Evolutionary conservation across 2,888 invertebrate species (phyloP), one percentile per base, ranked within the genome.

Genomic region (Papilio demoleus): DNA sequence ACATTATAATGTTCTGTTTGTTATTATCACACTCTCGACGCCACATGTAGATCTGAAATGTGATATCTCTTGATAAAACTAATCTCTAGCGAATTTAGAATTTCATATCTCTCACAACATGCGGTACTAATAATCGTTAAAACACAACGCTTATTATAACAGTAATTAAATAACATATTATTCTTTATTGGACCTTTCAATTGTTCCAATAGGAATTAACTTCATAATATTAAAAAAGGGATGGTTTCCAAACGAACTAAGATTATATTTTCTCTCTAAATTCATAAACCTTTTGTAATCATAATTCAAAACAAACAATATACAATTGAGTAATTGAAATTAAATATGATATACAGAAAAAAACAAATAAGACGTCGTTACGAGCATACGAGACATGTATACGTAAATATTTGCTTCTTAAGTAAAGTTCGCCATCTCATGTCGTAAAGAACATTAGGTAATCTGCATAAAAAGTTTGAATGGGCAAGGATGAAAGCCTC

Each of bases 391-490:
- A 47, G 65, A 70, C 45, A 60, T 61, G 82, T 12, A 59, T 38
- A 69, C 73, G 76, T 77, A 88, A 88, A 89, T 89, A 88, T 88
- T 88, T 87, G 86, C 87, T 85, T 83, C 81, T 79, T 89, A 88
- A 90, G 90, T 90, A 86, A 88, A 89, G 84, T 89, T 86, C 81
- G 85, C 88, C 90, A 87, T 91, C 86, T 88, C 85, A 86, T 88
- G 88, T 89, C 89, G 83, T 89, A 88, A 88, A 89, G 86, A 86
- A 88, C 88, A 88, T 89, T 88, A 88, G 84, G 84, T 86, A 88
- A 91, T 92, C 90, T 90, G 88, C 91, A 90, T 92, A 91, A 90
- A 90, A 90, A 89, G 88, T 90, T 90, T 83, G 86, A 89, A 90
- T 89, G 89, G 88, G 85, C 85, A 81, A 79, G 86, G 87, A 84